A percentile compares a stretch with the other conserved stretches of the same genome.
These are phyloP conservation scores for Mesorhabditis belari DNA, from an alignment of 2,888 invertebrate species.

Conservation along the genomic window DNA sequence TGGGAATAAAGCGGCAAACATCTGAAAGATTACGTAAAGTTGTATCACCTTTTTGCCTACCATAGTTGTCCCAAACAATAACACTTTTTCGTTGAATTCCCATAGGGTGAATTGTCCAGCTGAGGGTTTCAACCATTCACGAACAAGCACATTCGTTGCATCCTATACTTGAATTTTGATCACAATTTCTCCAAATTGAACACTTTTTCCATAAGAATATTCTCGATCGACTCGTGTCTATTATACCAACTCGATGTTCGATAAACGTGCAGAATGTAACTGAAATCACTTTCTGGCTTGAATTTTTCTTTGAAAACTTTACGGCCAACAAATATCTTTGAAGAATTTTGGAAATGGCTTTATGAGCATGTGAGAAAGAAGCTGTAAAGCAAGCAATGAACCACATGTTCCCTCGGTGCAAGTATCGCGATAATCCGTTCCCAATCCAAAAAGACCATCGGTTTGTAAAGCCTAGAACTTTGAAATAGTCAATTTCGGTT, in stretches of 20 bases:
- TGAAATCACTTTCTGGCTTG: background rate
- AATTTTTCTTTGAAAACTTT: background rate
- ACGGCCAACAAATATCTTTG: constrained; percentile 50
- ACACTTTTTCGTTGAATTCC: constrained; percentile 58
- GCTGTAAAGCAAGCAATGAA: constrained; percentile 56
- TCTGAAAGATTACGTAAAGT: constrained; percentile 40
- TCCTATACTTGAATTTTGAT: no score
- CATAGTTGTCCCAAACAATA: constrained; percentile 56
- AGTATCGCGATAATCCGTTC: constrained; percentile 53
- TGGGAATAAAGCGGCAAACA: constrained; percentile 59
- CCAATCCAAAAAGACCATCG: constrained; percentile 51
- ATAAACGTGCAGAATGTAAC: constrained; percentile 18
- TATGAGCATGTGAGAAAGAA: constrained; percentile 56
- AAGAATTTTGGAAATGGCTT: constrained; percentile 58
- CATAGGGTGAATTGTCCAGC: constrained; percentile 56
- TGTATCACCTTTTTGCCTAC: constrained; percentile 1
- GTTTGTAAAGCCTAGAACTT: constrained; percentile 29
- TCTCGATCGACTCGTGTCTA: constrained; percentile 9
- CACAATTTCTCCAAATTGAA: background rate
- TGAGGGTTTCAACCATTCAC: constrained; percentile 55
- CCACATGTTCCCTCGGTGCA: constrained; percentile 55
- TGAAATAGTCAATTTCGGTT: no score
- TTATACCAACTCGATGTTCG: constrained; percentile 13
- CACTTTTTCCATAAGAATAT: constrained; percentile 6
- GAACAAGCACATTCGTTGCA: background rate